These are phyloP conservation scores for Poeciliopsis turrubarensis DNA, from an alignment of 2,113 vertebrate genomes.

Conservation along the genomic window DNA sequence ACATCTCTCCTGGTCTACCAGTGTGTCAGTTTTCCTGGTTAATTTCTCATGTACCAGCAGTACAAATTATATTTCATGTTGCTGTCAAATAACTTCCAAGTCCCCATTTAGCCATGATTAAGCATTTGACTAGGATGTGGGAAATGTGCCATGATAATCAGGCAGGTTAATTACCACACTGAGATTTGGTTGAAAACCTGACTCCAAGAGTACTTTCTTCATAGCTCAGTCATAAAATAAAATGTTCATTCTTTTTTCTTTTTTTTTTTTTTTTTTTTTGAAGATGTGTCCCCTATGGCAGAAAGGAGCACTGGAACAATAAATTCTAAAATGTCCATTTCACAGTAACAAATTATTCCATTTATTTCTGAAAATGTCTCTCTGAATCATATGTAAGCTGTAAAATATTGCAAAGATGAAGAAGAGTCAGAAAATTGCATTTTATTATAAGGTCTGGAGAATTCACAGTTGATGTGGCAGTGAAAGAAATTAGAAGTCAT, in stretches of 20 bases:
- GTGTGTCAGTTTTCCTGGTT: constrained; percentile 7
- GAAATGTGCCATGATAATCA: constrained; percentile 61
- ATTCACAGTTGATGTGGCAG: constrained; percentile 31
- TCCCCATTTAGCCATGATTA: constrained; percentile 63
- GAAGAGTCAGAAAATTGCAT: constrained; percentile 11
- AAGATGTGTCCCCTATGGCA: no score
- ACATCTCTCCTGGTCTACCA: constrained; percentile 22
- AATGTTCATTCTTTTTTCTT: neutral
- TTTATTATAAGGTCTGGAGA: constrained; percentile 11
- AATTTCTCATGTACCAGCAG: constrained; percentile 38
- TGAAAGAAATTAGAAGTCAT: constrained; percentile 53
- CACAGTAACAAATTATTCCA: constrained; percentile 5
- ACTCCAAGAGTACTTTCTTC: constrained; percentile 41
- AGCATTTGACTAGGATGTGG: constrained; percentile 42
- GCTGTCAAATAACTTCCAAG: constrained; percentile 59
- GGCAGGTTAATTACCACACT: constrained; percentile 59
- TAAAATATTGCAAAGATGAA: neutral
- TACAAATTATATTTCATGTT: constrained; percentile 52
- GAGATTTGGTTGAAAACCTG: constrained; percentile 43
- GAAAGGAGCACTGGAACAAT: no score
- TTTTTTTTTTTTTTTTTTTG: no score
- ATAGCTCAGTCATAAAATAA: neutral
- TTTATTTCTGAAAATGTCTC: constrained; percentile 4
- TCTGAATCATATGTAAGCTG: neutral
- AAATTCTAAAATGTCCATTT: constrained; percentile 16